These are phyloP conservation scores for Cremastinae sp. DNA, from an alignment of 2,888 invertebrate species.

Conservation along the genomic window DNA sequence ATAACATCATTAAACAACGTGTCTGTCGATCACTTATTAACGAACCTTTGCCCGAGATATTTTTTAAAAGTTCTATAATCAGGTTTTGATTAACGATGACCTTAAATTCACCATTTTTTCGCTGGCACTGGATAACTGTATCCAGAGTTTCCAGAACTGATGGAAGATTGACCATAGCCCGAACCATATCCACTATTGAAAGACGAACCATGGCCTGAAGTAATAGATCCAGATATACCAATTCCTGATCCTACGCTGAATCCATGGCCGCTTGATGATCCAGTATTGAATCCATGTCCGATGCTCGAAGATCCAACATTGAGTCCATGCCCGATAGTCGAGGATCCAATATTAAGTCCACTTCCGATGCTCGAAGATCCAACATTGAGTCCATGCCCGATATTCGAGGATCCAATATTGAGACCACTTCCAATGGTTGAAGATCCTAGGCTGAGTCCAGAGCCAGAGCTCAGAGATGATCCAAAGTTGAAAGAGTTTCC, in stretches of 20 bases:
- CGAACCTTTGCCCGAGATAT: constrained; percentile 11
- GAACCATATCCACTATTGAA: constrained; percentile 4
- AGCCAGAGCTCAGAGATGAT: constrained; percentile 15
- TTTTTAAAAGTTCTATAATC: too few species aligned
- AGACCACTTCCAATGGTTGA: constrained; percentile 32
- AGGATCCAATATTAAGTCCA: constrained; percentile 19
- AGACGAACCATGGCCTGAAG: constrained; percentile 20
- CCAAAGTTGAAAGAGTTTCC: constrained; percentile 42
- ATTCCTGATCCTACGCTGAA: constrained; percentile 41
- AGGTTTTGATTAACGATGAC: constrained; percentile 22
- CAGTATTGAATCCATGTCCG: constrained; percentile 28
- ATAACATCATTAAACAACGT: constrained; percentile 25
- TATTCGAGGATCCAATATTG: constrained; percentile 17
- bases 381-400: constrained; percentile 33
- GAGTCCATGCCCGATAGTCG: constrained; percentile 28
- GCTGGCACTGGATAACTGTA: constrained; percentile 53
- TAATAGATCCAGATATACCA: constrained; percentile 27
- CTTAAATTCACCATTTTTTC: constrained; percentile 62
- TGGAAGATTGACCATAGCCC: constrained; percentile 21
- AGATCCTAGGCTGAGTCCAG: constrained; percentile 48
- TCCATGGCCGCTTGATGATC: constrained; percentile 19
- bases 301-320: constrained; percentile 45
- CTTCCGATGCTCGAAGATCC: constrained; percentile 45
- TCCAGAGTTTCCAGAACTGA: constrained; percentile 33
- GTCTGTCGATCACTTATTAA: constrained; percentile 18